Evolutionary conservation across 1,140 invertebrate genomes (phyloP).

Genomic region (Heliconius hewitsoni): DNA sequence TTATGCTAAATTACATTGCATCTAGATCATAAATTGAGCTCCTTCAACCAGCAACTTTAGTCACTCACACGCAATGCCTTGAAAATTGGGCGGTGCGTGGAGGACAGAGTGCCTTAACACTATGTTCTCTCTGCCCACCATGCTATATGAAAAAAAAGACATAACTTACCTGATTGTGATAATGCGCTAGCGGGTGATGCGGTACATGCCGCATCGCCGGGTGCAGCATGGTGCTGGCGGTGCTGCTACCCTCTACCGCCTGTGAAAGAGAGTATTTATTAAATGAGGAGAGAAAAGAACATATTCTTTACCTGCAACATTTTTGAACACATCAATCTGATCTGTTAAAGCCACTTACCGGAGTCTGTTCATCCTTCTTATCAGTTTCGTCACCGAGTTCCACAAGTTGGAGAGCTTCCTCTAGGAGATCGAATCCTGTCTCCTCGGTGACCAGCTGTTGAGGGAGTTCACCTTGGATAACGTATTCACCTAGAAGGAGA

Average conservation of each 20-base stretch:
- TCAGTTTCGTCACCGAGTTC: constrained; percentile 85
- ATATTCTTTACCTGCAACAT: too few species aligned
- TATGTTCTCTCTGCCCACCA: neutral
- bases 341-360: constrained; percentile 39
- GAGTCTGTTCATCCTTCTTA: constrained; percentile 65
- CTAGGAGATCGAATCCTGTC: constrained; percentile 83
- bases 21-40: neutral
- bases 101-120: neutral
- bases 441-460: constrained; percentile 81
- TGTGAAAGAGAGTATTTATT: constrained; percentile 22
- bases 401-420: constrained; percentile 87
- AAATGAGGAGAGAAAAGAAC: too few species aligned
- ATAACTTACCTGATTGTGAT: constrained; percentile 75
- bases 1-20: too few species aligned
- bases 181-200: constrained; percentile 77
- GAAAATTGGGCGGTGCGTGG: neutral
- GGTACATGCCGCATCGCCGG: constrained; percentile 80
- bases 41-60: neutral
- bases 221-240: constrained; percentile 70
- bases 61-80: too few species aligned
- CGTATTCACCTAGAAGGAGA: constrained; percentile 82
- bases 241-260: constrained; percentile 75
- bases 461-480: constrained; percentile 81
- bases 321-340: too few species aligned
- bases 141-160: neutral